Evolutionary conservation across 2,888 invertebrate species (phyloP).

Genomic region (Lasius fuliginosus): DNA sequence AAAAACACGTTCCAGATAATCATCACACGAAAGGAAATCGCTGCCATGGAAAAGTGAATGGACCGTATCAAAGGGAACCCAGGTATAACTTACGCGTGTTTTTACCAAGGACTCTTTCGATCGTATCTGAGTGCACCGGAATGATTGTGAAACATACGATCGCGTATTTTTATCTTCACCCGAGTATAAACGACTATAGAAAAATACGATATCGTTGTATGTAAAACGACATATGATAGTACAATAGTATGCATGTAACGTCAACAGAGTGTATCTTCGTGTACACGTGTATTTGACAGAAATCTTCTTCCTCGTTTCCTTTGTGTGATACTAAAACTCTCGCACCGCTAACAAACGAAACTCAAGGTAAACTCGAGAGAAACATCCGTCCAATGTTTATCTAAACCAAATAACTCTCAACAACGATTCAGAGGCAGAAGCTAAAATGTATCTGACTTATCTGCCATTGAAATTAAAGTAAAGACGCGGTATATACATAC

Average conservation of each 20-base stretch:
- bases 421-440: background rate
- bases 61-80: slow-evolving; percentile 1
- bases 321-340: slow-evolving; percentile 23
- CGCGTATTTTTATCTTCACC: slow-evolving; percentile 1
- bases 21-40: slow-evolving; percentile 45
- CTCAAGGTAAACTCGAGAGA: slow-evolving; percentile 17
- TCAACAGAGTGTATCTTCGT: background rate
- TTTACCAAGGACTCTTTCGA: background rate
- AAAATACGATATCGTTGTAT: slow-evolving; percentile 13
- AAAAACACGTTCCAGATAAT: slow-evolving; percentile 53
- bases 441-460: background rate
- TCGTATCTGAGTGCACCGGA: slow-evolving; percentile 12
- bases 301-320: slow-evolving; percentile 16
- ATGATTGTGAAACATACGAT: slow-evolving; percentile 6
- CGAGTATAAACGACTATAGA: background rate
- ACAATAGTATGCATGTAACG: background rate
- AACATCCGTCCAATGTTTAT: slow-evolving; percentile 19
- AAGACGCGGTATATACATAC: background rate
- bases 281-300: background rate
- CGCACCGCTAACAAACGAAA: slow-evolving; percentile 22
- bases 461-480: background rate
- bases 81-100: slow-evolving; percentile 10
- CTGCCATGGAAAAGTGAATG: slow-evolving; percentile 20
- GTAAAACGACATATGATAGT: background rate
- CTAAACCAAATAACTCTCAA: slow-evolving; percentile 7